phyloP scores from a whole-genome alignment of 2,888 invertebrate genomes.

The Drosophila cyrtoloma region DNA sequence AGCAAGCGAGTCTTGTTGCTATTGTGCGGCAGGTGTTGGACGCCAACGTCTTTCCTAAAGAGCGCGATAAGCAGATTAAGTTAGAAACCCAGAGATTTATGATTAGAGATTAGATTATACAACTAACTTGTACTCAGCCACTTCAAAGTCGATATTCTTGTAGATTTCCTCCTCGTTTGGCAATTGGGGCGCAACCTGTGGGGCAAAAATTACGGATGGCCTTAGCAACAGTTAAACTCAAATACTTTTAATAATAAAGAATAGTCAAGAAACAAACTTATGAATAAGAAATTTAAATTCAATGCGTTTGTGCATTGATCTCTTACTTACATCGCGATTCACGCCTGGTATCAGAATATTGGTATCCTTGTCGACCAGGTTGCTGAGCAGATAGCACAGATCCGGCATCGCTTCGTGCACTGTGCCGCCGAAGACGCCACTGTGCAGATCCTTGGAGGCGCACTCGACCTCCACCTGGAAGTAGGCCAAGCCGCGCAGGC shows the following conservation, averaged over 20 bases:
- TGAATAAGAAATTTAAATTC: background rate
- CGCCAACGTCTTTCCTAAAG: slow-evolving; percentile 88
- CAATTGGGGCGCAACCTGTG: slow-evolving; percentile 87
- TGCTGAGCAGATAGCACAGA: slow-evolving; percentile 93
- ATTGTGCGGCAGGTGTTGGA: slow-evolving; percentile 89
- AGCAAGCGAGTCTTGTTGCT: slow-evolving; percentile 93
- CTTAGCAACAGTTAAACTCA: slow-evolving; percentile 26
- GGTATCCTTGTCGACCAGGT: slow-evolving; percentile 94
- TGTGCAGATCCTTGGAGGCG: slow-evolving; percentile 96
- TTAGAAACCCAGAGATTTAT: slow-evolving; percentile 48
- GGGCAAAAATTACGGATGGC: background rate
- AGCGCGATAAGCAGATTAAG: slow-evolving; percentile 11
- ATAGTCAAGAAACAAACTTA: background rate
- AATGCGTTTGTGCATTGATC: background rate
- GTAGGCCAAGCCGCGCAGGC: slow-evolving; percentile 96
- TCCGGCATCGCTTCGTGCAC: slow-evolving; percentile 97
- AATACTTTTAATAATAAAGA: background rate
- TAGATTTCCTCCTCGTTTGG: slow-evolving; percentile 91
- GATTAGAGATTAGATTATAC: slow-evolving; percentile 48
- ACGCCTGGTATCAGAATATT: slow-evolving; percentile 94
- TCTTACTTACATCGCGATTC: slow-evolving; percentile 90
- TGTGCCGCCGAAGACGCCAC: slow-evolving; percentile 97
- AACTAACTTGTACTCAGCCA: slow-evolving; percentile 89
- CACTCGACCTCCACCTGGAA: slow-evolving; percentile 95
- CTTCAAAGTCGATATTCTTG: slow-evolving; percentile 93